These are phyloP conservation scores for Drosophila hawaiiensis DNA, from an alignment of 2,888 invertebrate genomes.

Conservation along the genomic window DNA sequence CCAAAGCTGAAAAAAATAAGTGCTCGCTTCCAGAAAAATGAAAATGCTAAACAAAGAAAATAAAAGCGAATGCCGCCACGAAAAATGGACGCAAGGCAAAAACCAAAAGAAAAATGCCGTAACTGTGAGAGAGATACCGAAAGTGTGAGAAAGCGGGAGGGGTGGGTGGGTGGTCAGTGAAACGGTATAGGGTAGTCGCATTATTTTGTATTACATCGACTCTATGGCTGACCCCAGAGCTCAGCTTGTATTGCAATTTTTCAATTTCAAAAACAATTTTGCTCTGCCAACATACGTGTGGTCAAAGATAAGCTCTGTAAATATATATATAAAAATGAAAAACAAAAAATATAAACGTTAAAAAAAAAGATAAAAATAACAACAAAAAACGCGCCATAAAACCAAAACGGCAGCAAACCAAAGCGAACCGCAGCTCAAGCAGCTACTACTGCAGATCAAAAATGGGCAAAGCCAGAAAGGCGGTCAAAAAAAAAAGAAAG, in stretches of 20 bases:
- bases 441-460: conserved; percentile 75
- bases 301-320: conserved; percentile 82
- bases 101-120: conserved; percentile 71
- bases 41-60: conserved; percentile 81
- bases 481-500: conserved; percentile 50
- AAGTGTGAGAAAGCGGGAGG: background rate
- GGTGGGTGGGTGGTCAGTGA: background rate
- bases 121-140: conserved; percentile 14
- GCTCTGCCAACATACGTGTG: conserved; percentile 81
- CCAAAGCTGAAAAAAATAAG: conserved; percentile 7
- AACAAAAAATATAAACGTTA: conserved; percentile 22
- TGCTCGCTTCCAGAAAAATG: conserved; percentile 63
- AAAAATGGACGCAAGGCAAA: conserved; percentile 62
- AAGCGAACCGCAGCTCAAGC: conserved; percentile 80
- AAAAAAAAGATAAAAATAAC: conserved; percentile 22
- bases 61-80: conserved; percentile 66
- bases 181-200: conserved; percentile 45
- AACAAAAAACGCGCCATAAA: conserved; percentile 51
- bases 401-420: conserved; percentile 70
- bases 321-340: conserved; percentile 63
- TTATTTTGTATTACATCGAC: conserved; percentile 77
- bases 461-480: conserved; percentile 74
- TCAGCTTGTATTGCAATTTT: conserved; percentile 82
- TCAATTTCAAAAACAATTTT: conserved; percentile 83
- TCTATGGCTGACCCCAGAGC: conserved; percentile 63